phyloP scores from a whole-genome alignment of 2,888 invertebrate genomes.

The Rhimphoctona megacephalus region DNA sequence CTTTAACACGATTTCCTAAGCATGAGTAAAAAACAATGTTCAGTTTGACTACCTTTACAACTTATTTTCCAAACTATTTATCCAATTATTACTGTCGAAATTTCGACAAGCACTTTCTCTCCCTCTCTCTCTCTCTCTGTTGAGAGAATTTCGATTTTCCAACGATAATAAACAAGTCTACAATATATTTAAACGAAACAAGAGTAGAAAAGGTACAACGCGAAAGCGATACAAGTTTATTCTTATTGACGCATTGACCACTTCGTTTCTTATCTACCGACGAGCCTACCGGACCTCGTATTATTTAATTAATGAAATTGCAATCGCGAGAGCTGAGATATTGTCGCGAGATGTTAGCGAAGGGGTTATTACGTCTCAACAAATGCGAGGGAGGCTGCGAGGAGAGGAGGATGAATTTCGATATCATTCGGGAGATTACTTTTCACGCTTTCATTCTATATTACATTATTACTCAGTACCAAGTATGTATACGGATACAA shows the following conservation, averaged over 20 bases:
- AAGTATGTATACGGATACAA: not conserved
- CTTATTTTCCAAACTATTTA: not conserved
- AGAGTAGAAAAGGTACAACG: conserved; percentile 5
- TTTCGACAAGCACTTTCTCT: not conserved
- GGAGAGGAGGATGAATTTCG: conserved; percentile 46
- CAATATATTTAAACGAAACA: not conserved
- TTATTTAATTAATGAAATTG: conserved; percentile 81
- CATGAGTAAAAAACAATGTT: not conserved
- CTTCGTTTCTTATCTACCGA: conserved; percentile 58
- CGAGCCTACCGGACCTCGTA: conserved; percentile 61
- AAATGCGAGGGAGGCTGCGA: conserved; percentile 28
- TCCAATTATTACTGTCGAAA: not conserved
- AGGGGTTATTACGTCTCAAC: conserved; percentile 78
- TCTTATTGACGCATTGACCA: conserved; percentile 65
- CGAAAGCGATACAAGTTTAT: conserved; percentile 44
- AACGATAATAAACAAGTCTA: not conserved
- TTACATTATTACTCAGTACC: conserved; percentile 46
- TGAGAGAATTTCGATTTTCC: not conserved
- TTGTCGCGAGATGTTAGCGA: conserved; percentile 28
- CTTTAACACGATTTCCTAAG: not conserved
- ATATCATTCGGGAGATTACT: conserved; percentile 68
- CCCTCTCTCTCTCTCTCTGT: no score
- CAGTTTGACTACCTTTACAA: not conserved
- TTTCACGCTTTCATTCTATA: conserved; percentile 63
- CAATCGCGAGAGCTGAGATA: conserved; percentile 70